Evolutionary conservation across 2,888 invertebrate genomes (phyloP), one percentile per base, ranked within the genome.

Genomic region (Ornithoptera alexandrae): DNA sequence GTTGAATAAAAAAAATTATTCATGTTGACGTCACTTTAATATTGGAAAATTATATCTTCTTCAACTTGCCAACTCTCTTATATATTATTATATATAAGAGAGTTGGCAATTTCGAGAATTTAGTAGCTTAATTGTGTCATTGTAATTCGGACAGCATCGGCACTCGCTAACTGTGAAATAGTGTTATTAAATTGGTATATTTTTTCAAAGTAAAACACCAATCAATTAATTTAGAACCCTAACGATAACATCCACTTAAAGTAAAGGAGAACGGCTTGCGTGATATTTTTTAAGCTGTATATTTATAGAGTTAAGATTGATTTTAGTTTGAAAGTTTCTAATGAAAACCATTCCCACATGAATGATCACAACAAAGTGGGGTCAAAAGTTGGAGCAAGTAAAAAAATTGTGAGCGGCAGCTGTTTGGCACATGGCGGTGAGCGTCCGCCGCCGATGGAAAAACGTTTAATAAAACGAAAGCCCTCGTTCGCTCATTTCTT

Each of bases 381-480:
- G 90, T 91, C 90, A 91, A 86, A 90, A 88, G 88, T 90, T 85
- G 82, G 78, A 82, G 85, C 84, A 84, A 84, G 87, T 90, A 89
- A 90, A 91, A 70, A 92, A 91, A 89, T 83, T 80, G 82, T 83
- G 79, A 80, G 81, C 85, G 79, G 84, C 92, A 92, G 91, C 87
- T 92, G 92, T 86, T 82, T 81, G 86, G 87, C 91, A 92, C 87
- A 79, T 79, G 79, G 77, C 76, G 78, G 74, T 70, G 74, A 73
- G 73, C 74, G 77, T 75, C 76, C 74, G 69, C 71, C 73, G 73
- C 61, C 78, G 77, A 79, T 79, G 79, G 82, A 81, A 84, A 83
- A 84, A 82, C 81, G 83, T 83, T 85, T 84, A 83, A 85, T 85
- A 86, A 86, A 86, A 84, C 81, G 78, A 75, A 72, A 73, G 76